These are phyloP conservation scores for Oxyura jamaicensis DNA, from an alignment of 2,113 vertebrate genomes.

Conservation along the genomic window DNA sequence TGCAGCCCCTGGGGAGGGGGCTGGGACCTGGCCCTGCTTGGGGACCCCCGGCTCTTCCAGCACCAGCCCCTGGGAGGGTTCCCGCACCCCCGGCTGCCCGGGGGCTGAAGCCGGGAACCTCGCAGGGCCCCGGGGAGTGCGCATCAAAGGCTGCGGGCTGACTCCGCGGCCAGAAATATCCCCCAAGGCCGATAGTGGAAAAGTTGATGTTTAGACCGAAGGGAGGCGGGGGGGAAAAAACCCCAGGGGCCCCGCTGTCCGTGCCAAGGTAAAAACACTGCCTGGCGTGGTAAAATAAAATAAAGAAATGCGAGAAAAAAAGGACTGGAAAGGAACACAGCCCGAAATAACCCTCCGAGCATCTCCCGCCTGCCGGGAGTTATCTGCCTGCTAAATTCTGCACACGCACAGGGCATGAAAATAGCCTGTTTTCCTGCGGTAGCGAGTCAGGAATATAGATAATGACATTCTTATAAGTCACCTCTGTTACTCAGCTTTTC, in stretches of 20 bases:
- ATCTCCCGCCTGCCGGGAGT: constrained; percentile 56
- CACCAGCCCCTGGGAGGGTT: background rate
- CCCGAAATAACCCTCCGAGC: constrained; percentile 62
- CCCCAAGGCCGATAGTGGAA: constrained; percentile 44
- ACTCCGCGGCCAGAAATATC: constrained; percentile 35
- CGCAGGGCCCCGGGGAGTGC: background rate
- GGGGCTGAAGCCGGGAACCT: background rate
- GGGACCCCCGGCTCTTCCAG: background rate
- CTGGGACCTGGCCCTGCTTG: background rate
- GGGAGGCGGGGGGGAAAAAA: background rate
- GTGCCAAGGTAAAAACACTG: constrained; percentile 43
- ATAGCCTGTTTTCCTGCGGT: constrained; percentile 67
- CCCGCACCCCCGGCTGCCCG: background rate
- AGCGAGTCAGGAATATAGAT: constrained; percentile 59
- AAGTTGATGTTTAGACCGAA: constrained; percentile 52
- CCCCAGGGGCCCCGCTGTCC: constrained; percentile 1
- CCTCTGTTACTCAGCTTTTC: constrained; percentile 72
- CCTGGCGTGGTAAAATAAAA: constrained; percentile 4
- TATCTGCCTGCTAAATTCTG: constrained; percentile 69
- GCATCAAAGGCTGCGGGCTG: constrained; percentile 46
- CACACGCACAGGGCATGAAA: constrained; percentile 39
- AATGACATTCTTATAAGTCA: constrained; percentile 70
- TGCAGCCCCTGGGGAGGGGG: background rate
- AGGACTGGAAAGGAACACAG: constrained; percentile 64
- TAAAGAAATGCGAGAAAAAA: constrained; percentile 28